Base-by-base conservation (phyloP, 2,888 invertebrate species). In the Spialia ferax region DNA sequence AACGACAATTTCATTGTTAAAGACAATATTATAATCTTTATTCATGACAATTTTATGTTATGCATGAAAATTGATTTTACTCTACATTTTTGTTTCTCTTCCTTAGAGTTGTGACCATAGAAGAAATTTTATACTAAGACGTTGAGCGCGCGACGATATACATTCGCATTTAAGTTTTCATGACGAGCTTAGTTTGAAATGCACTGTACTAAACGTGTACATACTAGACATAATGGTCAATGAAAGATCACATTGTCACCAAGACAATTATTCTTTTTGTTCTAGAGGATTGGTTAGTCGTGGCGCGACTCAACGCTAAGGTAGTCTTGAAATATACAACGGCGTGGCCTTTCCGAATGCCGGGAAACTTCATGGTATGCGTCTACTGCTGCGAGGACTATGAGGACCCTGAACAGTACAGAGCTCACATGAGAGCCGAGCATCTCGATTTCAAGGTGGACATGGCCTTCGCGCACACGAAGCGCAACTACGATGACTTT, bases 331-430 rank as follows among this genome's bases (percentile, higher is more conserved):
- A 83, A 78, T 83, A 85, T 78, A 74, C 86, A 32, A 89, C 89
- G 55, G 84, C 82, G 72, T 88, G 84, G 77, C 89, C 89, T 60
- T 90, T 90, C 82, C 83, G 85, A 73, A 79, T 88, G 61, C 89
- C 89, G 48, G 82, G 80, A 70, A 81, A 81, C 74, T 70, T 77
- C 45, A 80, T 89, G 78, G 81, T 86, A 57, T 90, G 90, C 75
- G 86, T 88, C 63, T 88, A 83, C 76, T 89, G 88, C 84, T 79
- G 77, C 71, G 82, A 87, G 61, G 79, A 74, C 29, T 85, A 79
- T 73, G 77, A 79, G 52, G 83, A 85, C 29, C 85, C 86, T 8
- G 71, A 70, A 20, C 70, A 67, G 48, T 90, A 83, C 74, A 81
- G 89, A 68, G 69, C 75, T 3, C 91, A 91, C 69, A 86, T 89